phyloP scores from a whole-genome alignment of 2,113 vertebrate species.

The Equus przewalskii region DNA sequence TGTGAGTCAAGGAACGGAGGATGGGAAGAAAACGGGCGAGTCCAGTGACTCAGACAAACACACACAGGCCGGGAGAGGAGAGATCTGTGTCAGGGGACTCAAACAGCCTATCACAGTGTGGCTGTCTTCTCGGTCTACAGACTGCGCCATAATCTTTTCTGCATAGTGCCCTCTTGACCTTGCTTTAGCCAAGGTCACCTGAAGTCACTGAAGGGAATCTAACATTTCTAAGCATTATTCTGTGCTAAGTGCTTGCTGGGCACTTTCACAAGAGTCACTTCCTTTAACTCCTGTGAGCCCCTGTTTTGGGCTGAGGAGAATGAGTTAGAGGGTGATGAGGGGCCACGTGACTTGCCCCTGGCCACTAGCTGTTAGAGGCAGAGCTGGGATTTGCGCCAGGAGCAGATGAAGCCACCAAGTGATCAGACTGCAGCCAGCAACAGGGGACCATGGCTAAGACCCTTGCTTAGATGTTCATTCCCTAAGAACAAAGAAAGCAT shows the following conservation, averaged over 20 bases:
- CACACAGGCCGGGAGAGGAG: background rate
- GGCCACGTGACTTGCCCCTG: background rate
- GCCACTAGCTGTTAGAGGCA: background rate
- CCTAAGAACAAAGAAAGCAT: slow-evolving; percentile 9
- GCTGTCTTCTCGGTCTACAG: background rate
- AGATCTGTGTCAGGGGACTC: background rate
- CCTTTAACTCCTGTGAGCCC: background rate
- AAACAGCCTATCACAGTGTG: background rate
- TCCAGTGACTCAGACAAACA: slow-evolving; percentile 8
- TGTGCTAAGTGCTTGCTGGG: background rate
- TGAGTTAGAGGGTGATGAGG: background rate
- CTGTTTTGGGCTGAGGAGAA: background rate
- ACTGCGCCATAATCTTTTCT: background rate
- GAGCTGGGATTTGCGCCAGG: background rate
- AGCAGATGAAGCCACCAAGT: background rate
- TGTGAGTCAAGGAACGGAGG: slow-evolving; percentile 46
- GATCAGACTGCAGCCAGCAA: background rate
- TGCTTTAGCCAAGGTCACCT: background rate
- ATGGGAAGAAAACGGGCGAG: background rate
- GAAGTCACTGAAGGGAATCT: background rate
- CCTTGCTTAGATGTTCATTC: background rate
- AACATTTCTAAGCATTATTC: slow-evolving; percentile 36
- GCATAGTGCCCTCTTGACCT: background rate
- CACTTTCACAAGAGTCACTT: slow-evolving; percentile 22
- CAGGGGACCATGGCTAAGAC: background rate